phyloP scores from a whole-genome alignment of 2,888 invertebrate species.

The Drosophila anomalata region DNA sequence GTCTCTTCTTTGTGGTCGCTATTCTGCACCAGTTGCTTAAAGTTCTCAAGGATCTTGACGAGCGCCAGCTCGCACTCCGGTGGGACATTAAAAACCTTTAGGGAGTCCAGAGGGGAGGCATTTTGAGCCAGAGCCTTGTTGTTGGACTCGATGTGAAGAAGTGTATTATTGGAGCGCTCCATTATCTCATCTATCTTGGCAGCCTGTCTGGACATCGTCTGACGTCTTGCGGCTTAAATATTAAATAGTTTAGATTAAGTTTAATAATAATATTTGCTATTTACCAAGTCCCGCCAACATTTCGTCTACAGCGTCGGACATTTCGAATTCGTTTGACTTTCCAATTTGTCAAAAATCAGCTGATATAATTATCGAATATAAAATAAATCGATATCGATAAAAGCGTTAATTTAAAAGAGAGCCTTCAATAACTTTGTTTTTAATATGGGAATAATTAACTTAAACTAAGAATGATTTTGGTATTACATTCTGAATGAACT shows the following conservation, averaged over 20 bases:
- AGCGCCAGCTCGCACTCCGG: constrained; percentile 65
- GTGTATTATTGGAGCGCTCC: constrained; percentile 79
- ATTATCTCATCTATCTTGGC: constrained; percentile 70
- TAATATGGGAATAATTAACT: too few species aligned
- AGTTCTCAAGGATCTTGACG: constrained; percentile 69
- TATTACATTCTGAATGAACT: neutral
- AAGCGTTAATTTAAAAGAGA: neutral
- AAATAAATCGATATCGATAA: neutral
- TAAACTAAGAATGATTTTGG: neutral
- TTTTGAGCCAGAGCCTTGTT: constrained; percentile 41
- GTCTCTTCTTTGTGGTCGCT: constrained; percentile 13
- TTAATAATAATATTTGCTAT: neutral
- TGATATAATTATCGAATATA: constrained; percentile 8
- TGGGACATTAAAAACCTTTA: constrained; percentile 55
- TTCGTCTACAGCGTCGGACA: constrained; percentile 41
- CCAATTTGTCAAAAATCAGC: neutral
- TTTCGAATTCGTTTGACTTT: constrained; percentile 11
- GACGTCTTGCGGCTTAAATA: constrained; percentile 52
- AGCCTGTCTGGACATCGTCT: constrained; percentile 62
- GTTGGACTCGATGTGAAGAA: constrained; percentile 76
- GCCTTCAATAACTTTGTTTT: neutral
- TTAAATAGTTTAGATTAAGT: neutral
- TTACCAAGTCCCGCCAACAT: constrained; percentile 74
- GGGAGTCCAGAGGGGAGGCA: neutral
- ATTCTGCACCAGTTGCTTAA: constrained; percentile 54